phyloP scores from a whole-genome alignment of 23 tunicate species.

The Diplosoma virens region DNA sequence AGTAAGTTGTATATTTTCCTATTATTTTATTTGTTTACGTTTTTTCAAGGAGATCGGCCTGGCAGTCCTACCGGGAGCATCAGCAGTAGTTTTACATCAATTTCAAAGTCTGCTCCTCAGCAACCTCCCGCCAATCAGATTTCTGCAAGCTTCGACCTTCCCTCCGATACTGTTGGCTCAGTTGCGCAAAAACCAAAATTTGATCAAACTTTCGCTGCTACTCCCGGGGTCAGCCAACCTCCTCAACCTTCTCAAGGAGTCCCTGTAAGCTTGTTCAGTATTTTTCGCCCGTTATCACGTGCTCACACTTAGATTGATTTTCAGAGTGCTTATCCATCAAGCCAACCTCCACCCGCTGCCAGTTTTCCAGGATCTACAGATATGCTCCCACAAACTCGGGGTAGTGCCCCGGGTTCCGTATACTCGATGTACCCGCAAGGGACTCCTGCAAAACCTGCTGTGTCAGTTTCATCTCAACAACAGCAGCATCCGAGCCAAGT shows the following conservation, averaged over 20 bases:
- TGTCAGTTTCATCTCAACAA: no score
- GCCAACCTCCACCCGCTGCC: background rate
- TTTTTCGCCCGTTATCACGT: no score
- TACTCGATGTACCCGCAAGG: no score
- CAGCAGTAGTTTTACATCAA: constrained; percentile 8
- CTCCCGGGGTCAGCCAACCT: background rate
- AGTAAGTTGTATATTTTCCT: no score
- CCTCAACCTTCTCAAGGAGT: no score
- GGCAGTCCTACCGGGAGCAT: constrained; percentile 56
- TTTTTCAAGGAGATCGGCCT: constrained; percentile 16
- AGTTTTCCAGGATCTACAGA: background rate
- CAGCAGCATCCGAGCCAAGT: no score
- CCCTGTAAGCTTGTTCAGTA: no score
- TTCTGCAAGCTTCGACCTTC: background rate
- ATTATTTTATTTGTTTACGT: no score
- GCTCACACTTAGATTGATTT: no score
- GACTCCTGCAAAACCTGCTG: no score
- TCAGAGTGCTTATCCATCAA: background rate
- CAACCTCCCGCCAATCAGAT: constrained; percentile 14
- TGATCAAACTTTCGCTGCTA: constrained; percentile 7
- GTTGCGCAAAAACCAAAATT: background rate
- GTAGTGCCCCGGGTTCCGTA: no score
- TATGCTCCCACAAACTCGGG: background rate
- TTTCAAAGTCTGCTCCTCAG: background rate
- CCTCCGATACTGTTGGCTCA: background rate